Conservation (phyloP, 2,797 vertebrate species). For the Pseudomugil tenellus region DNA sequence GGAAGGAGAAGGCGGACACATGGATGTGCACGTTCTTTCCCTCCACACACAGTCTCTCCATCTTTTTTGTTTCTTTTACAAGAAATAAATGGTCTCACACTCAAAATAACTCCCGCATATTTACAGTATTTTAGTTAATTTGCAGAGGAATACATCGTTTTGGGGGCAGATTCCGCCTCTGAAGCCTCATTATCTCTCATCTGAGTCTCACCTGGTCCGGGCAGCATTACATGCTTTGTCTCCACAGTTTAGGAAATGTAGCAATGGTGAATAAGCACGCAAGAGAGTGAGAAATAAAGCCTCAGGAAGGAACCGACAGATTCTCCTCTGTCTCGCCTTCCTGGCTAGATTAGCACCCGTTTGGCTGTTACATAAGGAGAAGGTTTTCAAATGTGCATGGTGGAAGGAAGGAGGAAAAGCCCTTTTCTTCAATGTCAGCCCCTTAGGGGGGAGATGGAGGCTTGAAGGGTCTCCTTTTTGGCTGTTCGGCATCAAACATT, state of each 20-base stretch:
- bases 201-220: slow-evolving; percentile 63
- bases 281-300: slow-evolving; percentile 33
- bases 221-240: slow-evolving; percentile 42
- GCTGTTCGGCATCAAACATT: slow-evolving; percentile 30
- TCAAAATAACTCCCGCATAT: neutral
- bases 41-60: slow-evolving; percentile 23
- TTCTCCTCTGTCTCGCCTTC: slow-evolving; percentile 75
- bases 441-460: slow-evolving; percentile 29
- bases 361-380: slow-evolving; percentile 76
- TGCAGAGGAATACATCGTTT: slow-evolving; percentile 16
- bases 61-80: slow-evolving; percentile 4
- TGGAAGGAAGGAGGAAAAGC: slow-evolving; percentile 71
- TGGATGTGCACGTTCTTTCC: slow-evolving; percentile 24
- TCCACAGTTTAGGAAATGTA: slow-evolving; percentile 51
- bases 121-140: neutral
- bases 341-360: slow-evolving; percentile 68
- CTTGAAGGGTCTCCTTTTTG: slow-evolving; percentile 70
- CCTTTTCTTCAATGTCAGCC: slow-evolving; percentile 72
- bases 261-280: slow-evolving; percentile 26
- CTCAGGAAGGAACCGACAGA: slow-evolving; percentile 74
- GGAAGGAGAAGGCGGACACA: slow-evolving; percentile 42
- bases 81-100: neutral
- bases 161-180: slow-evolving; percentile 7
- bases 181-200: slow-evolving; percentile 34
- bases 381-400: slow-evolving; percentile 55